Conservation (phyloP, 2,113 vertebrate genomes). For the Hylia prasina region DNA sequence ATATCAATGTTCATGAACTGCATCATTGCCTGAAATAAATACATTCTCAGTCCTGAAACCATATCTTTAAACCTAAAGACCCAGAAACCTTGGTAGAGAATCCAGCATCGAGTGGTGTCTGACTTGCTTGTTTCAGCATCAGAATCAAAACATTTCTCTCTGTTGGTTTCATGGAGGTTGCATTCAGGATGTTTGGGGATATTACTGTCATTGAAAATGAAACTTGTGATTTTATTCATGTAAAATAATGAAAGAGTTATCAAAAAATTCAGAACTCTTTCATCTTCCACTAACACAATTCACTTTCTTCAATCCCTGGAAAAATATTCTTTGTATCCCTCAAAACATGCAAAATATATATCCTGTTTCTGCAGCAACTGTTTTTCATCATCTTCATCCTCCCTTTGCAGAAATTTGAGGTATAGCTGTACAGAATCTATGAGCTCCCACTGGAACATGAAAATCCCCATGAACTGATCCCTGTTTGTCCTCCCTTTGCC, state of each 20-base stretch:
- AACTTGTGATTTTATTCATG: neutral
- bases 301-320: neutral
- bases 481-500: neutral
- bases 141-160: neutral
- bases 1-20: neutral
- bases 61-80: neutral
- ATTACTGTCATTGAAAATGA: neutral
- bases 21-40: neutral
- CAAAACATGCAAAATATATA: neutral
- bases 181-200: neutral
- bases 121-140: neutral
- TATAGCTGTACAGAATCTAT: neutral
- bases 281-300: neutral
- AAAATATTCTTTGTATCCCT: neutral
- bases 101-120: rapidly evolving
- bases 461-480: neutral
- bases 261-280: neutral
- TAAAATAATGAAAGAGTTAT: neutral
- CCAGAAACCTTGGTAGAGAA: neutral
- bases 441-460: neutral
- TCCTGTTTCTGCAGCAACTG: neutral
- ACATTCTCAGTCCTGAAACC: neutral
- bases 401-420: neutral
- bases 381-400: neutral
- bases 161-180: neutral